A percentile compares a stretch with the other conserved stretches of the same genome.
phyloP scores from a whole-genome alignment of 2,888 invertebrate genomes.

The Napeogenes inachia region DNA sequence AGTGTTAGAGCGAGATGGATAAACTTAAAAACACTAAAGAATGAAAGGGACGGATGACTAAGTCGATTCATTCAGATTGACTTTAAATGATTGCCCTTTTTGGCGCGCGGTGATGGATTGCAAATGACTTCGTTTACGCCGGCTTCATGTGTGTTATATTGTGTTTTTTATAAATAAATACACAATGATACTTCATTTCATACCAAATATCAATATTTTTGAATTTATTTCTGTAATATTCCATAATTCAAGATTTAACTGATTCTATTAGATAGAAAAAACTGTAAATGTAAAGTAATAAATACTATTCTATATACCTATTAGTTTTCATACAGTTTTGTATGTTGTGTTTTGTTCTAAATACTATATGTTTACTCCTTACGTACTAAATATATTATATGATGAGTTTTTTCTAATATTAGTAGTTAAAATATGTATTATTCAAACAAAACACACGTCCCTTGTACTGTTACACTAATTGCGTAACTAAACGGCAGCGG shows the following conservation, averaged over 20 bases:
- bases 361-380: too few relatives aligned
- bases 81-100: conserved; percentile 75
- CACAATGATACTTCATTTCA: not conserved
- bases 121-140: conserved; percentile 49
- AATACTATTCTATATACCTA: too few relatives aligned
- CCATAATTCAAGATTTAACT: too few relatives aligned
- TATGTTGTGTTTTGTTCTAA: too few relatives aligned
- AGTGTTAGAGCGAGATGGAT: conserved; percentile 36
- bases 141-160: conserved; percentile 26
- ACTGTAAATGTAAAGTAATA: too few relatives aligned
- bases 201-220: too few relatives aligned
- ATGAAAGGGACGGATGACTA: conserved; percentile 31
- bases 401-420: too few relatives aligned
- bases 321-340: too few relatives aligned
- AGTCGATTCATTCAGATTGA: conserved; percentile 68
- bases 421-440: conserved; percentile 8
- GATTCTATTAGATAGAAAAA: too few relatives aligned
- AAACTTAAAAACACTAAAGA: conserved; percentile 29
- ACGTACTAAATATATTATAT: too few relatives aligned
- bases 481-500: conserved; percentile 71
- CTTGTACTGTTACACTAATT: conserved; percentile 48
- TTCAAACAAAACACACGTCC: not conserved
- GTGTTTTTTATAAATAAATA: conserved; percentile 21
- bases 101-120: conserved; percentile 70
- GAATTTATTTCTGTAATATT: too few relatives aligned